Evolutionary conservation across 1,140 invertebrate genomes (phyloP).

Genomic region (Scaptomyza pallida): DNA sequence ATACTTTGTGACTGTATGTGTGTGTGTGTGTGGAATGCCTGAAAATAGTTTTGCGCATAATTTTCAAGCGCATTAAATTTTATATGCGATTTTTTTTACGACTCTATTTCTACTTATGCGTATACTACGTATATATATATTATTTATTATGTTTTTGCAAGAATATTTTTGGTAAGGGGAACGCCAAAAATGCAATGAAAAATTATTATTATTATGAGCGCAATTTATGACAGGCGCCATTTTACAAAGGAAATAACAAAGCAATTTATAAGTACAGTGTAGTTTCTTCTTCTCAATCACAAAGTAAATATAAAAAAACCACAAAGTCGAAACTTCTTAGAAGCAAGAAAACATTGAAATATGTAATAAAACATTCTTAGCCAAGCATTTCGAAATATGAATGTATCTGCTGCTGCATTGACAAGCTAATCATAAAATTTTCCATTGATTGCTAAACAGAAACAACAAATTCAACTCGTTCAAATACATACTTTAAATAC

Average conservation of each 20-base stretch:
- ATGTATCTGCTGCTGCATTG: constrained; percentile 25
- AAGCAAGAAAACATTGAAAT: no score
- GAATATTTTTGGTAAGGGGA: constrained; percentile 17
- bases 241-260: constrained; percentile 60
- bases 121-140: constrained; percentile 68
- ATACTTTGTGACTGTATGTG: no score
- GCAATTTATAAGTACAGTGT: constrained; percentile 44
- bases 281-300: not conserved
- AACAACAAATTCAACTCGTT: constrained; percentile 53
- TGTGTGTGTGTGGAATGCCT: constrained; percentile 40
- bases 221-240: constrained; percentile 69
- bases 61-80: constrained; percentile 79
- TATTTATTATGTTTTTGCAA: constrained; percentile 73
- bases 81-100: constrained; percentile 68
- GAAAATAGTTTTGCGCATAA: constrained; percentile 78
- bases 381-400: no score
- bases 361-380: no score
- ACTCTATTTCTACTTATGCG: constrained; percentile 72
- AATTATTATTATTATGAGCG: constrained; percentile 54
- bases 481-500: constrained; percentile 63
- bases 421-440: constrained; percentile 59
- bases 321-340: constrained; percentile 2
- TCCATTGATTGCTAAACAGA: constrained; percentile 53
- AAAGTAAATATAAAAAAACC: constrained; percentile 7
- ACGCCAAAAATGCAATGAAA: constrained; percentile 57